These are phyloP conservation scores for Griposia aprilina DNA, from an alignment of 2,888 invertebrate genomes.

Conservation along the genomic window DNA sequence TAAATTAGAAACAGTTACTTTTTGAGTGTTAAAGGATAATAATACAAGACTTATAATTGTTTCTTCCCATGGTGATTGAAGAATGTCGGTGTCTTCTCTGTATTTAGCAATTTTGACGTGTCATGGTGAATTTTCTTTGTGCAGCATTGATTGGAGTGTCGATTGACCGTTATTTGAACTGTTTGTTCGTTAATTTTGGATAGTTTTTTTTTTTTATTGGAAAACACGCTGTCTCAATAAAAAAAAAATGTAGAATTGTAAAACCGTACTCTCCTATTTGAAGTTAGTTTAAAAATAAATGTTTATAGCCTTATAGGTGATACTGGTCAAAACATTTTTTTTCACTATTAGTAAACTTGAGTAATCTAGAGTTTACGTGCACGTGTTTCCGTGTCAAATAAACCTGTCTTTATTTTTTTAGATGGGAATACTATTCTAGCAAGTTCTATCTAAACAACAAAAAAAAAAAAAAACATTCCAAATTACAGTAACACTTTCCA, in stretches of 20 bases:
- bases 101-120: constrained; percentile 38
- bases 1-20: constrained; percentile 62
- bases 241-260: neutral
- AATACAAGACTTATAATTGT: constrained; percentile 13
- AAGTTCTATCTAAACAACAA: neutral
- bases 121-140: constrained; percentile 30
- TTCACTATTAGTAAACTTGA: neutral
- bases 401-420: no score
- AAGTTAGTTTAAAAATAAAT: neutral
- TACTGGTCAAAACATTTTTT: neutral
- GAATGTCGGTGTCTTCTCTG: constrained; percentile 13
- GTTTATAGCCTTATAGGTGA: no score
- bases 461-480: neutral
- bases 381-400: no score
- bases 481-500: neutral
- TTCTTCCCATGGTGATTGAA: constrained; percentile 45
- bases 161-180: constrained; percentile 8
- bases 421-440: no score
- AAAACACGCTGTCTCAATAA: neutral
- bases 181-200: neutral
- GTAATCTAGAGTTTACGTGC: no score
- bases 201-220: no score
- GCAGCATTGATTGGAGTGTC: constrained; percentile 18
- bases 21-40: constrained; percentile 31
- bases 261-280: neutral